Percentiles rank a stretch among this genome's conserved stretches.
Evolutionary conservation across 2,113 vertebrate genomes (phyloP).

Genomic region (Anarhynchus alexandrinus): DNA sequence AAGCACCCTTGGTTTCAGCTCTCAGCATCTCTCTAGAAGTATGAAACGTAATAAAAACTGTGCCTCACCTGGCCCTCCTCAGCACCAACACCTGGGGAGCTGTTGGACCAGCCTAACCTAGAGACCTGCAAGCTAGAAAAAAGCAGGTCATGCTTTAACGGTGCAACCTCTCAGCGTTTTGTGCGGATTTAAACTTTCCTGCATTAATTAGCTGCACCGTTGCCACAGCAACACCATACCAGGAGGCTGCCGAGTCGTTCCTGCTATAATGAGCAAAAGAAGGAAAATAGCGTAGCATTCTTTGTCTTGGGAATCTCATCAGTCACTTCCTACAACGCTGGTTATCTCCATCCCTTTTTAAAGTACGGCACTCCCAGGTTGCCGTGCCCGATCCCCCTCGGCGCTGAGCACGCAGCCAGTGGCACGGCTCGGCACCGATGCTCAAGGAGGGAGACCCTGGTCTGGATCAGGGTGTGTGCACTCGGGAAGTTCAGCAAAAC

Average conservation of each 20-base stretch:
- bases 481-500: neutral
- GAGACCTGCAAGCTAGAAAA: neutral
- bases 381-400: too few relatives aligned
- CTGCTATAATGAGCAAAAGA: neutral
- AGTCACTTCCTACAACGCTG: neutral
- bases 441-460: neutral
- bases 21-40: neutral
- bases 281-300: neutral
- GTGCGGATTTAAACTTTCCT: neutral
- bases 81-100: neutral
- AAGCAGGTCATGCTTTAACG: neutral
- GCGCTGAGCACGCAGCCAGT: too few relatives aligned
- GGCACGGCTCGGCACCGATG: fast-evolving
- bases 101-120: neutral
- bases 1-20: neutral
- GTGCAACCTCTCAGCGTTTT: neutral
- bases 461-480: fast-evolving
- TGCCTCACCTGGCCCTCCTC: neutral
- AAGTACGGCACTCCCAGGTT: neutral
- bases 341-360: neutral
- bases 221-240: neutral
- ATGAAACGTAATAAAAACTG: neutral
- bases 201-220: neutral
- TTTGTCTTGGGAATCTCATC: neutral
- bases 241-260: neutral